phyloP scores from a whole-genome alignment of 2,113 vertebrate species.

The Podilymbus podiceps region DNA sequence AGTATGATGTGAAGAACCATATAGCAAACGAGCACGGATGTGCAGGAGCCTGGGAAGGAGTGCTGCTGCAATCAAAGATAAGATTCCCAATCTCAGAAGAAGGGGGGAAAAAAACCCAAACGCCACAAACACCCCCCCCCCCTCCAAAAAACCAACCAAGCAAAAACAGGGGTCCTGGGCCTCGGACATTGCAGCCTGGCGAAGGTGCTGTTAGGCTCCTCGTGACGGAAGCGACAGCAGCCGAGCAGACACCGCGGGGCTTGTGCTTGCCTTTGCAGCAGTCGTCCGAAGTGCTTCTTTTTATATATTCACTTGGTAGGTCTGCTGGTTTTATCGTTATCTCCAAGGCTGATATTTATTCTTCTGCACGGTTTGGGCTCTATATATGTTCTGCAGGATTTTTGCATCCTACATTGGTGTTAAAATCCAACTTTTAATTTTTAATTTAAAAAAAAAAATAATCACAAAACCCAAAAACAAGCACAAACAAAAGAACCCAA shows the following conservation, averaged over 20 bases:
- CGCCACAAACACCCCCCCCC: too few relatives aligned
- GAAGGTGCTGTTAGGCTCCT: background rate
- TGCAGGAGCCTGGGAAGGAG: background rate
- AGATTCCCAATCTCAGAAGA: background rate
- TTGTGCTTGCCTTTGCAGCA: background rate
- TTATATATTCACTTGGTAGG: background rate
- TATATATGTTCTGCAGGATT: background rate
- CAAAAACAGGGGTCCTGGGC: background rate
- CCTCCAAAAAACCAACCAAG: too few relatives aligned
- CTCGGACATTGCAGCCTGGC: background rate
- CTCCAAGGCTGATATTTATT: background rate
- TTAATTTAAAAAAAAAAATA: background rate
- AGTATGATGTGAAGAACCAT: background rate
- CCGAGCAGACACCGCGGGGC: background rate
- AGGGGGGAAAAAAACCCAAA: background rate
- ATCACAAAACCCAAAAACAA: too few relatives aligned
- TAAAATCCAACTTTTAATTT: background rate
- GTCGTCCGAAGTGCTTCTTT: rapidly evolving
- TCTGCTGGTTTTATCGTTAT: background rate
- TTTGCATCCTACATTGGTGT: background rate
- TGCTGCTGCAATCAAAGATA: background rate
- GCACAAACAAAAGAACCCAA: too few relatives aligned
- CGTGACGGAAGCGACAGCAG: too few relatives aligned
- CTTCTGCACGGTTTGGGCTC: background rate
- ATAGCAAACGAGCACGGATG: background rate